These are phyloP conservation scores for Drosophila limbata DNA, from an alignment of 2,888 invertebrate species.

Conservation along the genomic window DNA sequence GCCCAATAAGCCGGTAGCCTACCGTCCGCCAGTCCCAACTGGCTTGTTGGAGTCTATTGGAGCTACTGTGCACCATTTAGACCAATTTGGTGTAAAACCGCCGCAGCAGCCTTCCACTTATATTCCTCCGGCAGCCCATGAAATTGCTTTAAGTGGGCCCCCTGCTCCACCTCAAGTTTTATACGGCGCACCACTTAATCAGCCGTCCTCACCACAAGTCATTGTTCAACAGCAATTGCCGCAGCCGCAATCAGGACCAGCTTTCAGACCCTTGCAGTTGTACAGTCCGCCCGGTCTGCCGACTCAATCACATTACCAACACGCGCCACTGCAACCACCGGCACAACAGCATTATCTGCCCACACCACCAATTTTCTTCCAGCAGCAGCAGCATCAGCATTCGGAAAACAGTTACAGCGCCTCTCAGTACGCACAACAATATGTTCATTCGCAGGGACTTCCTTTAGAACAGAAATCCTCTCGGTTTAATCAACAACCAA, in stretches of 20 bases:
- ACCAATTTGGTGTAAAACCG: constrained; percentile 87
- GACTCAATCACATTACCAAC: constrained; percentile 57
- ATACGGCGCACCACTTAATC: constrained; percentile 21
- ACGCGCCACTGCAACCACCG: constrained; percentile 46
- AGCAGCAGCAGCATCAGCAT: constrained; percentile 38
- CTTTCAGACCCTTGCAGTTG: constrained; percentile 59
- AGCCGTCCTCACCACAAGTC: constrained; percentile 42
- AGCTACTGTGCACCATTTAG: constrained; percentile 88
- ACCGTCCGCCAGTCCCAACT: constrained; percentile 90
- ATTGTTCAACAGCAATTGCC: constrained; percentile 81
- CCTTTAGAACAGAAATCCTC: constrained; percentile 76
- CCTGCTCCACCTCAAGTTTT: constrained; percentile 33
- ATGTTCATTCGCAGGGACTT: constrained; percentile 74
- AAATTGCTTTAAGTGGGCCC: constrained; percentile 71
- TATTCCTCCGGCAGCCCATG: constrained; percentile 88
- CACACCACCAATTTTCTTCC: constrained; percentile 19
- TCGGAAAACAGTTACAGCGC: constrained; percentile 72
- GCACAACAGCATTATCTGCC: background rate
- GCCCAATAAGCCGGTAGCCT: constrained; percentile 88
- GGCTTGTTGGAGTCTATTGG: constrained; percentile 89
- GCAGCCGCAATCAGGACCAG: constrained; percentile 65
- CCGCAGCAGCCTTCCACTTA: constrained; percentile 87
- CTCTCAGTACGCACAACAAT: constrained; percentile 69
- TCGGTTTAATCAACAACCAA: constrained; percentile 74
- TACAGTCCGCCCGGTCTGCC: constrained; percentile 56